Conservation (phyloP, 2,888 invertebrate species). For the Drosophila birchii region DNA sequence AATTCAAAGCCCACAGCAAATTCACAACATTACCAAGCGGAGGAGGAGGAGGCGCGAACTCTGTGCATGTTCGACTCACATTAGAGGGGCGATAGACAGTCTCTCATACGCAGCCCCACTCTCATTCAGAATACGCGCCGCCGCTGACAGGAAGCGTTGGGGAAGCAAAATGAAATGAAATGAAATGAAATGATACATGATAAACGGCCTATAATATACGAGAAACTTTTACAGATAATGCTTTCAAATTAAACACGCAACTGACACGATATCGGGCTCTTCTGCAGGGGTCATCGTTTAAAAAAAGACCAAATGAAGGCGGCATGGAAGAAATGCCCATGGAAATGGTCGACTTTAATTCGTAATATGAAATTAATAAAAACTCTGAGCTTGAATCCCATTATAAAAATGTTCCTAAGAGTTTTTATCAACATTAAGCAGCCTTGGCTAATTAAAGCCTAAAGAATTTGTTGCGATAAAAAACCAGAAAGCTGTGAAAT, state of each 20-base stretch:
- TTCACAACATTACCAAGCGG: conserved; percentile 33
- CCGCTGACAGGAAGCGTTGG: conserved; percentile 57
- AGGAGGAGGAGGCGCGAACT: conserved; percentile 42
- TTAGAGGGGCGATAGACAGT: conserved; percentile 57
- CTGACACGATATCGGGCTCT: conserved; percentile 26
- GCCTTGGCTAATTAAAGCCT: not conserved
- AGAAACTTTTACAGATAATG: conserved; percentile 42
- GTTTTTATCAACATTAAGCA: not conserved
- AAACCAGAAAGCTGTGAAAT: conserved; percentile 4
- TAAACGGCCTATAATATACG: conserved; percentile 38
- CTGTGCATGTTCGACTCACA: conserved; percentile 69
- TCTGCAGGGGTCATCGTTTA: conserved; percentile 18
- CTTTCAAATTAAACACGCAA: conserved; percentile 38
- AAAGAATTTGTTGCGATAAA: not conserved
- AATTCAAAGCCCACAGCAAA: conserved; percentile 40
- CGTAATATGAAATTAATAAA: not conserved
- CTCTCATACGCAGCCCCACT: conserved; percentile 8
- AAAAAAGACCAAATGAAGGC: conserved; percentile 8
- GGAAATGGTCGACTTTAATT: not conserved
- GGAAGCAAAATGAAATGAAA: conserved; percentile 9
- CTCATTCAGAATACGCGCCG: conserved; percentile 20
- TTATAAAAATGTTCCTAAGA: not conserved
- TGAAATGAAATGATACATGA: conserved; percentile 53
- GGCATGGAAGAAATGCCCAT: conserved; percentile 1
- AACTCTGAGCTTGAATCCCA: not conserved